phyloP scores from a whole-genome alignment of 1,140 invertebrate genomes.

The Nixonia krombeini region DNA sequence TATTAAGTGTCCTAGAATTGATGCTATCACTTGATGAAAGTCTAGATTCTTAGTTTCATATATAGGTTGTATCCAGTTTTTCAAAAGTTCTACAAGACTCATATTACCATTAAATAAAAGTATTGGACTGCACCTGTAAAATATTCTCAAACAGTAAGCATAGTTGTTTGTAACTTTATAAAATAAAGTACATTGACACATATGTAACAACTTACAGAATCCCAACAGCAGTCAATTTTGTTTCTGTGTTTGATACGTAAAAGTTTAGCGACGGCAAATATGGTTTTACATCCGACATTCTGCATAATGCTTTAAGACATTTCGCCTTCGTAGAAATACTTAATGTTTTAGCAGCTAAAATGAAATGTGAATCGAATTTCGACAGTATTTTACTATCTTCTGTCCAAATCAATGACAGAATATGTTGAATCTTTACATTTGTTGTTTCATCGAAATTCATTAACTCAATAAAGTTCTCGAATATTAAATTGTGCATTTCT shows the following conservation, averaged over 20 bases:
- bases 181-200: too few species aligned
- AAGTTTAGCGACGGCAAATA: slow-evolving; percentile 48
- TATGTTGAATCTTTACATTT: slow-evolving; percentile 48
- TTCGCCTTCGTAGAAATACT: slow-evolving; percentile 49
- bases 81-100: slow-evolving; percentile 50
- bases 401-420: slow-evolving; percentile 52
- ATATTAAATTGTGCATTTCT: slow-evolving; percentile 29
- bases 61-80: slow-evolving; percentile 55
- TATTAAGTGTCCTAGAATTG: slow-evolving; percentile 52
- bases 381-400: slow-evolving; percentile 23
- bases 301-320: slow-evolving; percentile 53
- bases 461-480: slow-evolving; percentile 54
- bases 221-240: neutral
- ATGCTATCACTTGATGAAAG: slow-evolving; percentile 54
- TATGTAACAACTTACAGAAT: too few species aligned
- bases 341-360: slow-evolving; percentile 46
- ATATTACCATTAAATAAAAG: slow-evolving; percentile 47
- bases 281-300: slow-evolving; percentile 41
- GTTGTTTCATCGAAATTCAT: slow-evolving; percentile 51
- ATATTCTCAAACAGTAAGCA: neutral
- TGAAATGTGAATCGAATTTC: slow-evolving; percentile 38
- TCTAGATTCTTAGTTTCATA: slow-evolving; percentile 38
- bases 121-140: slow-evolving; percentile 47
- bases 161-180: too few species aligned
- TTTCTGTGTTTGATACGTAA: neutral